Base-by-base conservation (phyloP, 2,113 vertebrate species). In the Sinocyclocheilus rhinocerous region DNA sequence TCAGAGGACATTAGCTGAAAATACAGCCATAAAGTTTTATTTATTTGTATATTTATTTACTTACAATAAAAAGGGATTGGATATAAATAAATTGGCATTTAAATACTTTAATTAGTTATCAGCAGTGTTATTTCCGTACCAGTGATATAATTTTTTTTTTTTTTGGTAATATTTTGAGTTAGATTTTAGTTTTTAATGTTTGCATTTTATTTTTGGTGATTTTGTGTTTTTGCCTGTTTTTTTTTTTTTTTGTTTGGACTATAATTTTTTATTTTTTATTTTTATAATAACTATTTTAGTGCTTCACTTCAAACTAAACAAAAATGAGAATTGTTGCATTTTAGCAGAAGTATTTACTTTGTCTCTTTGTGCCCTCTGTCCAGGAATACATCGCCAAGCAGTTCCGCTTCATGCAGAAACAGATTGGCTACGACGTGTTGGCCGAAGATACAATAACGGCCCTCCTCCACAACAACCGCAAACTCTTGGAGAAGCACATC, bases 321-420 rank as follows among this genome's bases (percentile, higher is more conserved):
- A 65, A 65, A 26, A 26, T 65, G 11, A 26, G 4, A 65, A 26
- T 4, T 8, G 6, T 67, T 29, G 63, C 13, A 4, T 15, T 52
- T 52, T 16, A 22, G 11, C 50, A 12, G 15, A 20, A 59, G 59
- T 55, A 18, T 50, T 50, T n/a, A 59, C 55, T 61, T 73, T 63
- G 16, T 42, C 36, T 16, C 18, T 81, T 36, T 29, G 36, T 69
- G 18, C 4, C 26, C 63, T 83, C 2, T 78, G 18, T 67, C n/a
- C 92, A 99, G 98, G 98, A 99, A 86, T 99, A 99, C 90, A 99
- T 99, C 45, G 98, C 98, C 39, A 99, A 99, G 92, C 98, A 99
- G 90, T 99, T 99, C 87, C 97, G 98, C 93, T 99, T 99, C 93
- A 99, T 99, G 98, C 98, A 99, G 93, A 99, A 99, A 91, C 98